Conservation (phyloP, 2,888 invertebrate species). For the Branchinecta sandiegonensis region DNA sequence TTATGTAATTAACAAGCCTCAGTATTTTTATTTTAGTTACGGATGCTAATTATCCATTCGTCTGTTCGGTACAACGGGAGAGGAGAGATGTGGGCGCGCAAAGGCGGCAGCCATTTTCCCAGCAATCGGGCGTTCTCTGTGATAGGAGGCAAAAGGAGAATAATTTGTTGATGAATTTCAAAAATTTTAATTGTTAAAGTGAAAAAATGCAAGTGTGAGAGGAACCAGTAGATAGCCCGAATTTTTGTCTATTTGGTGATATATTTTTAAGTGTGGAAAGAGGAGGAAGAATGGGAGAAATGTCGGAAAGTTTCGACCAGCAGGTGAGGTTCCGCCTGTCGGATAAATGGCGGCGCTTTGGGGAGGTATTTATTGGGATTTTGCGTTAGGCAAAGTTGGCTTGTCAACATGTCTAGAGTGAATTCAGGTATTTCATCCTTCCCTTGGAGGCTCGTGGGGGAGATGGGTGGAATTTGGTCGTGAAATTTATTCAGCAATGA, state of each 20-base stretch:
- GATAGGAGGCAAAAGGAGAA: not conserved
- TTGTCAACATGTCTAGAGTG: too few relatives aligned
- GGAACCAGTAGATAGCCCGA: not conserved
- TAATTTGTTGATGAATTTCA: not conserved
- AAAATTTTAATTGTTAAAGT: not conserved
- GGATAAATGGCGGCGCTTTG: slow-evolving; percentile 6
- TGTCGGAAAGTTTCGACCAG: slow-evolving; percentile 11
- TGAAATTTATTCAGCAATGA: too few relatives aligned
- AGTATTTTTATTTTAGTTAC: too few relatives aligned
- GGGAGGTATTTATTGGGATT: not conserved
- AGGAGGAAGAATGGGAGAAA: not conserved
- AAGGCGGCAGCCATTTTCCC: not conserved
- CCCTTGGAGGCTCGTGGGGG: too few relatives aligned
- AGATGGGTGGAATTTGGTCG: too few relatives aligned
- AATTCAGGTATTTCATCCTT: too few relatives aligned
- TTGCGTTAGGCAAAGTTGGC: not conserved
- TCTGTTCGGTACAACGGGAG: not conserved
- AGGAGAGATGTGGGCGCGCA: not conserved
- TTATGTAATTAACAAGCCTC: too few relatives aligned
- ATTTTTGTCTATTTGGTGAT: not conserved
- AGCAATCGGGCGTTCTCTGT: slow-evolving; percentile 12
- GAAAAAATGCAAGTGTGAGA: not conserved
- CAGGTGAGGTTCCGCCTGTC: not conserved
- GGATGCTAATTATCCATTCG: too few relatives aligned
- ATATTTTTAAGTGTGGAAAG: not conserved